These are phyloP conservation scores for Margarornis squamiger DNA, from an alignment of 2,797 vertebrate species.

Conservation along the genomic window DNA sequence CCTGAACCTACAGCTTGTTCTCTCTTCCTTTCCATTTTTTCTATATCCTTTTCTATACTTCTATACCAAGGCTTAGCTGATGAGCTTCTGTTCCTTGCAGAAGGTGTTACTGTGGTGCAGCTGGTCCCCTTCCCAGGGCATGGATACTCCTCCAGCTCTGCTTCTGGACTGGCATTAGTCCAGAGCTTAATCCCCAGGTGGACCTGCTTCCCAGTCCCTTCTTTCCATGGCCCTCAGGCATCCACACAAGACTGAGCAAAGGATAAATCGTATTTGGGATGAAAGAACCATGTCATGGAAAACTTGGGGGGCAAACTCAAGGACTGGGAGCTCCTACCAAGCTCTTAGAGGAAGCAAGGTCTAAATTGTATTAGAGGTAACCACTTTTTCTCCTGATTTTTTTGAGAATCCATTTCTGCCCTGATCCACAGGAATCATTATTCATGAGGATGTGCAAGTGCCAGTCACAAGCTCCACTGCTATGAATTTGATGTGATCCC, in stretches of 20 bases:
- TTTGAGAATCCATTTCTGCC: not conserved
- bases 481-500: not conserved
- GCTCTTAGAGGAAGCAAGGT: not conserved
- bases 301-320: not conserved
- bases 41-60: not conserved
- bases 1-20: not conserved
- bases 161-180: not conserved
- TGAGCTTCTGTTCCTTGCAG: not conserved
- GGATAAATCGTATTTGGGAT: not conserved
- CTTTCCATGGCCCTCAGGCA: not conserved
- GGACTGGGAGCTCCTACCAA: not conserved
- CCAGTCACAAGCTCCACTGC: not conserved
- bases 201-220: not conserved
- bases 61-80: not conserved
- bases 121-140: not conserved
- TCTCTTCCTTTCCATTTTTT: not conserved
- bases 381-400: not conserved
- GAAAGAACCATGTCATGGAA: not conserved
- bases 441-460: not conserved
- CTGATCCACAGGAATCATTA: not conserved
- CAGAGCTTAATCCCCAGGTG: not conserved
- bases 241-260: not conserved
- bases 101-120: not conserved
- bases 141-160: not conserved
- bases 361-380: not conserved